These are phyloP conservation scores for Pseudocheirus occidentalis DNA, from an alignment of 2,797 vertebrate species.

Conservation along the genomic window DNA sequence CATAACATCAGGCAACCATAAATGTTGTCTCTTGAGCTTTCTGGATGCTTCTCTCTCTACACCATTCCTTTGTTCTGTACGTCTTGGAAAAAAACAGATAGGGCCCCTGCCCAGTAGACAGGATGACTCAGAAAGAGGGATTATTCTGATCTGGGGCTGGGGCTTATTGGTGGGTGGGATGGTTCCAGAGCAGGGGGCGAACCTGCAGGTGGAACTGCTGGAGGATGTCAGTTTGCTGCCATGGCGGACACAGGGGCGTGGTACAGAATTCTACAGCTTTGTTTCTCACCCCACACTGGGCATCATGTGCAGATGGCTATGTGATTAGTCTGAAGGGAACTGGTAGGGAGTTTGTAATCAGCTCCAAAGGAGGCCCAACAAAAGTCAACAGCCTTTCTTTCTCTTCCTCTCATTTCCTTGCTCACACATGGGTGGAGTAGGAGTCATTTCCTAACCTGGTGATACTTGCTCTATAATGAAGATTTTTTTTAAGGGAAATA, in stretches of 20 bases:
- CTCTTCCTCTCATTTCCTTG: background rate
- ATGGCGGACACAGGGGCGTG: background rate
- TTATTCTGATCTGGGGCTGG: background rate
- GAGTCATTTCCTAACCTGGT: background rate
- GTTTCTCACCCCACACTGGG: background rate
- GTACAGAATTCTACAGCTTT: background rate
- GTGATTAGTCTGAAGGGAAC: background rate
- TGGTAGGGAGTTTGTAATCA: conserved; percentile 6
- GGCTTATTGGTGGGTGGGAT: background rate
- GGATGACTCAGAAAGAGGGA: background rate
- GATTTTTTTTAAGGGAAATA: background rate
- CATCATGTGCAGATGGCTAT: background rate
- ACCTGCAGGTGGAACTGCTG: background rate
- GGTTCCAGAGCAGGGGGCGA: background rate
- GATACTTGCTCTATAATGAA: background rate
- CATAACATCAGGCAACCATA: background rate
- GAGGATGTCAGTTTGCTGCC: background rate
- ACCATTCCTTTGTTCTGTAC: background rate
- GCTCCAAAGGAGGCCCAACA: background rate
- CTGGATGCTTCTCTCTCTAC: background rate
- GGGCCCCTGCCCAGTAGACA: background rate
- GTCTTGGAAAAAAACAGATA: background rate
- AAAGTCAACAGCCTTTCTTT: background rate
- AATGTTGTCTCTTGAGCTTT: background rate
- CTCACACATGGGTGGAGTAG: background rate